A percentile compares a stretch with the other conserved stretches of the same genome.
Conservation (phyloP, 2,888 invertebrate species). For the Nyleta sp. region DNA sequence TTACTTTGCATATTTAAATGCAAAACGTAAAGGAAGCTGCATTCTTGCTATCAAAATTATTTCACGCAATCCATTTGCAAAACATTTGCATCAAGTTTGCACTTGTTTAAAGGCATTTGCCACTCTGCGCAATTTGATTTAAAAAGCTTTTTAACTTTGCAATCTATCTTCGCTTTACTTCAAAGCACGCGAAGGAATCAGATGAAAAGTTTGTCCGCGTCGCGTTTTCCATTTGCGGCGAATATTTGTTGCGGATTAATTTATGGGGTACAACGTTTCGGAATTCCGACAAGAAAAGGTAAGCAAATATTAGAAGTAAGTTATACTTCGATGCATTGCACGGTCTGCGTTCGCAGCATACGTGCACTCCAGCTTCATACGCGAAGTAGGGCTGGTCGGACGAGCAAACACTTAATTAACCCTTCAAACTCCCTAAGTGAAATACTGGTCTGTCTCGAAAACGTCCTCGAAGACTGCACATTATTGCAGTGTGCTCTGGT, state of each 20-base stretch:
- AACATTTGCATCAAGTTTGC: too few species aligned
- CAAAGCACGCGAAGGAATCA: too few species aligned
- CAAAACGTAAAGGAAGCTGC: too few species aligned
- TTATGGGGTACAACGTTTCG: neutral
- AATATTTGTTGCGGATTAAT: neutral
- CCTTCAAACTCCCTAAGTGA: slow-evolving; percentile 71
- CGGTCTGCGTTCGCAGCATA: slow-evolving; percentile 28
- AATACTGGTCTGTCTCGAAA: slow-evolving; percentile 64
- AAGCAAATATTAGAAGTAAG: slow-evolving; percentile 26
- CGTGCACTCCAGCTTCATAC: slow-evolving; percentile 63
- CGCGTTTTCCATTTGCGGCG: too few species aligned
- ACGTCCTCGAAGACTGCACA: slow-evolving; percentile 41
- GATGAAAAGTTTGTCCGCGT: too few species aligned
- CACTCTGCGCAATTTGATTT: slow-evolving; percentile 12
- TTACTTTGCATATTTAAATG: slow-evolving; percentile 37
- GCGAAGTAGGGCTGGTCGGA: slow-evolving; percentile 69
- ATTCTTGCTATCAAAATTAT: too few species aligned
- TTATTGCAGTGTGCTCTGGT: slow-evolving; percentile 27
- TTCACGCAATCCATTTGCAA: too few species aligned
- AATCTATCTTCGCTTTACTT: too few species aligned
- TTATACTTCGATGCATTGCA: slow-evolving; percentile 26
- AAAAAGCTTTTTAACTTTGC: slow-evolving; percentile 7
- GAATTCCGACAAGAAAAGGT: slow-evolving; percentile 20
- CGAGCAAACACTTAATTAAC: slow-evolving; percentile 77
- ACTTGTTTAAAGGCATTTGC: neutral